Conservation (phyloP, 2,113 vertebrate species). For the Myocastor coypus region DNA sequence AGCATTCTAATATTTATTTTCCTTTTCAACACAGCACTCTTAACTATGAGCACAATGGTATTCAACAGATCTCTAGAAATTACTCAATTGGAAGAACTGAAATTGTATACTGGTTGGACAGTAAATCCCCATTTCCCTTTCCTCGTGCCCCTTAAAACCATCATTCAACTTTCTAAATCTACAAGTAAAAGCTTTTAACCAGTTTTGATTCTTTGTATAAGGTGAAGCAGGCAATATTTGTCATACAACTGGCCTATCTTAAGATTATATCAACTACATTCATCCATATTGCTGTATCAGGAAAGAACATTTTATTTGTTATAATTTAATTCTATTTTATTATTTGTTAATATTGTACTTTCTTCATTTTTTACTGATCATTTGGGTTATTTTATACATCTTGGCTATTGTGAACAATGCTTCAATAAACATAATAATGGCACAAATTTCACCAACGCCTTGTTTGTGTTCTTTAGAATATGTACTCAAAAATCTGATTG, state of each 20-base stretch:
- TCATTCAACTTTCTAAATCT: not conserved
- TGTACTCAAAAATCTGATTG: not conserved
- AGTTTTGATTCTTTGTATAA: not conserved
- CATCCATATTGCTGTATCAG: not conserved
- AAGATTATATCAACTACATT: not conserved
- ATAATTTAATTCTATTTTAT: not conserved
- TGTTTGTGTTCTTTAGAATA: not conserved
- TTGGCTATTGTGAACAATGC: not conserved
- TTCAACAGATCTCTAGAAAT: not conserved
- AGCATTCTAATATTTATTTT: not conserved
- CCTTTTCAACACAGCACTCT: not conserved
- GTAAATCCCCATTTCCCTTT: not conserved
- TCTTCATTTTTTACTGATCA: not conserved
- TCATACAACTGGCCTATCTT: not conserved
- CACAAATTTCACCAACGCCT: not conserved
- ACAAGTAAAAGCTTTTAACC: not conserved
- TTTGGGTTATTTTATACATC: not conserved
- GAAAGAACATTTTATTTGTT: not conserved
- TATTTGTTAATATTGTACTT: not conserved
- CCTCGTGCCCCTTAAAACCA: not conserved
- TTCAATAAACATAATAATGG: no score
- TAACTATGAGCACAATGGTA: not conserved
- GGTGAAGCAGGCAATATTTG: not conserved
- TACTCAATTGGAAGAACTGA: not conserved
- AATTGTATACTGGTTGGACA: not conserved